Evolutionary conservation across 2,888 invertebrate species (phyloP), one percentile per base, ranked within the genome.

Genomic region (Tetanocera ferruginea): DNA sequence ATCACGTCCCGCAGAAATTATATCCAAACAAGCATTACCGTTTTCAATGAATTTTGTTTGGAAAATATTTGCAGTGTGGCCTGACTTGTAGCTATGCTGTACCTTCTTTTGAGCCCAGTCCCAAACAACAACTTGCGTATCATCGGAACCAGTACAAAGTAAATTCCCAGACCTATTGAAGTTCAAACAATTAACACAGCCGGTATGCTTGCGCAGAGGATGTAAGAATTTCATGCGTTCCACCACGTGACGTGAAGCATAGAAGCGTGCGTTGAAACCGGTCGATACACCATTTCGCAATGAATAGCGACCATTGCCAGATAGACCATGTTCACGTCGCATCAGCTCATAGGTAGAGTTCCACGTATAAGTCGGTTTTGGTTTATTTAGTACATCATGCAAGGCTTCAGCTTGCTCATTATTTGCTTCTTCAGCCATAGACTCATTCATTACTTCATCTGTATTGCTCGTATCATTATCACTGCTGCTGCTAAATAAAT

Each of bases 111-210:
- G 90, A 19, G 95, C 93, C 98, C 98, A 98, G 87, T 98, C 95
- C 98, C 98, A 98, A 11, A 98, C 90, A 14, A 95, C 92, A 6
- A 98, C 93, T 80, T 93, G 92, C 71, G 94, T 93, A 91, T 98
- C 98, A 90, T 98, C 98, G 0, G 98, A 97, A 0, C 97, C 97
- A 82, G 96, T 96, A 3, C 95, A 96, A 79, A 98, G 90, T 64
- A 95, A 91, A 62, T 93, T 92, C 3, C 94, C 94, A 89, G 83
- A 55, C 11, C 85, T 85, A 82, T 97, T 97, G 89, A 98, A 98
- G 90, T 96, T 95, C 76, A 98, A 92, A 79, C 96, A 94, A 91
- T 98, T 98, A 3, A 98, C 98, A 91, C 98, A 98, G 80, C 97
- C 97, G 84, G 91, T 92, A 89, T 98, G 98, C 81, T 93, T 93